Base-by-base conservation (phyloP, 2,113 vertebrate species). In the Passer domesticus region DNA sequence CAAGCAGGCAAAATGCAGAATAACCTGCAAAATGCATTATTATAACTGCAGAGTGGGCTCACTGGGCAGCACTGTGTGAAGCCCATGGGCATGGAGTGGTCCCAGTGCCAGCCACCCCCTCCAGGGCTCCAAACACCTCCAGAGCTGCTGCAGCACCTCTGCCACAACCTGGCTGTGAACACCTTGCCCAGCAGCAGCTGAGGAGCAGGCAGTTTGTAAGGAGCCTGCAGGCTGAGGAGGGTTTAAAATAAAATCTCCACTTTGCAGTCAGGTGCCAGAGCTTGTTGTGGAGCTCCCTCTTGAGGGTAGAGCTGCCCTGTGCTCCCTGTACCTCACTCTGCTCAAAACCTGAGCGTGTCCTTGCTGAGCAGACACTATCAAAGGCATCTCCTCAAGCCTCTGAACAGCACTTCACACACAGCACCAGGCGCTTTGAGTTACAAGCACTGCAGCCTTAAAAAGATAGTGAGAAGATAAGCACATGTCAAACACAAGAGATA, bases 201-300 rank as follows among this genome's bases (percentile, higher is more conserved):
- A 16, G 35, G 24, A 87, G 49, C 30, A n/a, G 5, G 39, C 31
- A 3, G n/a, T 0, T 28, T 15, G 4, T 11, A 33, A 60, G 28
- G 50, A 88, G 43, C n/a, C 37, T 70, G n/a, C 27, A 70, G 27
- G 12, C 33, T 21, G 41, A 31, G 27, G 11, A 10, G 15, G 23
- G 10, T 18, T 66, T 74, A 39, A 75, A 77, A 50, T 8, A 62
- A 55, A 70, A 80, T 6, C 50, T 63, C 2, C 5, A 31, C 46
- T 94, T 78, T 15, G n/a, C 22, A 47, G 59, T n/a, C 60, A 10
- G 30, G 24, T 30, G 47, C 5, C 10, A 5, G 31, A 90, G 87
- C 83, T 91, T 86, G 89, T 87, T 46, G 73, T 63, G 87, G 92
- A 96, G 96, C 96, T 94, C 97, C 97, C 96, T 94, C 97, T 95